These are phyloP conservation scores for Pachycephus smyrnensis DNA, from an alignment of 2,888 invertebrate species.

Conservation along the genomic window DNA sequence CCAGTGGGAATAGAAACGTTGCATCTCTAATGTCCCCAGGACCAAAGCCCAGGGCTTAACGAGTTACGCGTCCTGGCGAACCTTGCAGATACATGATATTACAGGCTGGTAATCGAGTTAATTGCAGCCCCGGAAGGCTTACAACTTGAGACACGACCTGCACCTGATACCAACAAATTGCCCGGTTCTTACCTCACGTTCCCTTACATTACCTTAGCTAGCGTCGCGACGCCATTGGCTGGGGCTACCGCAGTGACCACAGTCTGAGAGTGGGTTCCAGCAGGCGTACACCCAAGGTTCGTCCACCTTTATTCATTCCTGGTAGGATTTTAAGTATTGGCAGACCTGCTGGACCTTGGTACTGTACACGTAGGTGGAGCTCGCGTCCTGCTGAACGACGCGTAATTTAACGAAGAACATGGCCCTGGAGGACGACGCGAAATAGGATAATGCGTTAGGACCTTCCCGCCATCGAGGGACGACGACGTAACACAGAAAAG, in stretches of 20 bases:
- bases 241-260: neutral
- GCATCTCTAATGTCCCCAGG: neutral
- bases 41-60: constrained; percentile 61
- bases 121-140: constrained; percentile 59
- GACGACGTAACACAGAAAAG: constrained; percentile 65
- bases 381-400: constrained; percentile 5
- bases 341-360: neutral
- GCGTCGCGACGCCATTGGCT: neutral
- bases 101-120: constrained; percentile 67
- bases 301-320: neutral
- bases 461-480: constrained; percentile 52
- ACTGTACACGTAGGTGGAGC: neutral
- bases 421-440: constrained; percentile 36
- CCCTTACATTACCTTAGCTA: neutral
- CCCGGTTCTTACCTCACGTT: constrained; percentile 22
- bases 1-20: neutral
- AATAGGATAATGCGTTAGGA: constrained; percentile 59
- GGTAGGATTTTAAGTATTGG: neutral
- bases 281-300: neutral
- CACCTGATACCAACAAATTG: constrained; percentile 63
- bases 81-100: constrained; percentile 41
- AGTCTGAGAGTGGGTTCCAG: neutral
- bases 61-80: constrained; percentile 47
- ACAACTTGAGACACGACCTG: constrained; percentile 62
- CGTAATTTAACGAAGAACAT: constrained; percentile 41